Evolutionary conservation across 2,888 invertebrate species (phyloP).

Genomic region (Cyclophora punctaria): DNA sequence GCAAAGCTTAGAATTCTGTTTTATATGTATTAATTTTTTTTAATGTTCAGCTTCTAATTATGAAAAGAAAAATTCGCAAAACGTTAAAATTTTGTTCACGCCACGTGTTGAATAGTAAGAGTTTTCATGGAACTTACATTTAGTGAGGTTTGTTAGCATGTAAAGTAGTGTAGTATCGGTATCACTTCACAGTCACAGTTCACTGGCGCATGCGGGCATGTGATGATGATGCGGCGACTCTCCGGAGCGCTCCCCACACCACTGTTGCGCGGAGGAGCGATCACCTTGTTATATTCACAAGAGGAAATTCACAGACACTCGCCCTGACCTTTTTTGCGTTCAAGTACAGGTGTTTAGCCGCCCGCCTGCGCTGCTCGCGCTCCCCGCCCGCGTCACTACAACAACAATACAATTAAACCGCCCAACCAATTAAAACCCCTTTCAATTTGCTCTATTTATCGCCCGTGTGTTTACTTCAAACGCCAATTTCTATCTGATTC

Average conservation of each 20-base stretch:
- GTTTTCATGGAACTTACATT: too few relatives aligned
- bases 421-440: neutral
- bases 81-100: too few relatives aligned
- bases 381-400: neutral
- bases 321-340: constrained; percentile 13
- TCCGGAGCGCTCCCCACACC: constrained; percentile 16
- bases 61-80: too few relatives aligned
- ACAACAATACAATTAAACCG: neutral
- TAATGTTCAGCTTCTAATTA: too few relatives aligned
- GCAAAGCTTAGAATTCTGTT: too few relatives aligned
- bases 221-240: constrained; percentile 1
- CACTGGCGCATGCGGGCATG: constrained; percentile 7
- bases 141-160: too few relatives aligned
- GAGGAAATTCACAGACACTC: constrained; percentile 10
- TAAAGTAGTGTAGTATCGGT: too few relatives aligned
- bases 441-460: neutral
- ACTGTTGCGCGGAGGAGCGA: constrained; percentile 16
- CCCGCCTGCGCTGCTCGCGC: neutral
- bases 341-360: constrained; percentile 3
- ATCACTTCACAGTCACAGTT: constrained; percentile 4
- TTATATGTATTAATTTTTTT: too few relatives aligned
- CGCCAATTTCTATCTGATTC: too few relatives aligned
- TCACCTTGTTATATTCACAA: constrained; percentile 14
- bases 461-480: too few relatives aligned
- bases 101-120: too few relatives aligned